Evolutionary conservation across 1,140 invertebrate species (phyloP).

Genomic region (Harlomillsia oculata): DNA sequence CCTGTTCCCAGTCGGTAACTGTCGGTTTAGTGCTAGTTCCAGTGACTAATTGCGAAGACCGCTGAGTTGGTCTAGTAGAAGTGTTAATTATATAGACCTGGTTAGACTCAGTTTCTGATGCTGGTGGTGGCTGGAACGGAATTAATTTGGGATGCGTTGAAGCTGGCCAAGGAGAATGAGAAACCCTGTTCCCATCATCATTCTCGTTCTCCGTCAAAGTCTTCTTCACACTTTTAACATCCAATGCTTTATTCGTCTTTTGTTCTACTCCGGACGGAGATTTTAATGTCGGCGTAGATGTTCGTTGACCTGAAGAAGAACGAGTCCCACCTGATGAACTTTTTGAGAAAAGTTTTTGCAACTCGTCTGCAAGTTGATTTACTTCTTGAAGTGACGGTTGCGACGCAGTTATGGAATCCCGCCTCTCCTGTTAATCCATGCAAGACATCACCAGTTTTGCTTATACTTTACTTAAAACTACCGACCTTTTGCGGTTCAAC

Average conservation of each 20-base stretch:
- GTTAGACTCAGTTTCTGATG: background rate
- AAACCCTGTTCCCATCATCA: background rate
- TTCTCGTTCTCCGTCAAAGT: background rate
- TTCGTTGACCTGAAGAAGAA: background rate
- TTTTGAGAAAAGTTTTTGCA: slow-evolving; percentile 10
- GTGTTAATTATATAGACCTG: background rate
- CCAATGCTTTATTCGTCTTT: background rate
- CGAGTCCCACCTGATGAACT: background rate
- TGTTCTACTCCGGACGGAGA: background rate
- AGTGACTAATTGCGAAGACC: too few species aligned
- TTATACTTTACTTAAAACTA: background rate
- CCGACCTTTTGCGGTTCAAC: background rate
- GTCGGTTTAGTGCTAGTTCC: background rate
- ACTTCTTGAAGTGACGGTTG: slow-evolving; percentile 15
- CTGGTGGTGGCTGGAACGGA: background rate
- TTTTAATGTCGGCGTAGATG: background rate
- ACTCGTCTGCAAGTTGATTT: slow-evolving; percentile 8
- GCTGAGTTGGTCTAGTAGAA: background rate
- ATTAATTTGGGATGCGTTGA: background rate
- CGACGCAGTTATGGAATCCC: background rate
- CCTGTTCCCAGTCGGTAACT: slow-evolving; percentile 1
- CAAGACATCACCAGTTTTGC: background rate
- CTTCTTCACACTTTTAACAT: background rate
- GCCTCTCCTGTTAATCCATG: background rate
- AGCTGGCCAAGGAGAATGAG: background rate